These are phyloP conservation scores for Trochalopteron elliotii DNA, from an alignment of 2,113 vertebrate species.

Conservation along the genomic window DNA sequence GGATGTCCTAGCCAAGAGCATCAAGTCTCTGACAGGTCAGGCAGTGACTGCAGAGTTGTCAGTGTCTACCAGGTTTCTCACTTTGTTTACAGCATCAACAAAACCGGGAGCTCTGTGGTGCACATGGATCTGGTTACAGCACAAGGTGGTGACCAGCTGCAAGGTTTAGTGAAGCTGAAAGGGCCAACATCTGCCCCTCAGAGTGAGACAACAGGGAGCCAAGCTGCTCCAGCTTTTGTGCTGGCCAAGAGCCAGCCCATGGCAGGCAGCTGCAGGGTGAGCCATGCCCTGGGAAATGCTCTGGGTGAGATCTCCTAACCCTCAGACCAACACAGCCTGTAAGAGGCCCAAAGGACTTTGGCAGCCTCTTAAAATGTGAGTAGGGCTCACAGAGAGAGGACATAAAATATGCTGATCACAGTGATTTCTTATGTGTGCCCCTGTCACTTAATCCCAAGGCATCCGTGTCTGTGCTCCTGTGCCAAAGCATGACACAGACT, in stretches of 20 bases:
- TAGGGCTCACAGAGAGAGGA: not conserved
- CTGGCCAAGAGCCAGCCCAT: not conserved
- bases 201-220: not conserved
- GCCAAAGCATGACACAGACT: not conserved
- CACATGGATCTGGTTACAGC: not conserved
- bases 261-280: not conserved
- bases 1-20: not conserved
- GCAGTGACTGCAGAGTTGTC: not conserved
- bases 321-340: not conserved
- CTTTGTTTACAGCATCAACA: not conserved
- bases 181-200: slow-evolving; percentile 25
- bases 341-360: not conserved
- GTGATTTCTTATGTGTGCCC: not conserved
- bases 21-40: not conserved
- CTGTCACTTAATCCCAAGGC: not conserved
- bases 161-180: not conserved
- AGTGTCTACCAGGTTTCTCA: not conserved
- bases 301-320: not conserved
- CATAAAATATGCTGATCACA: not conserved
- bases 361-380: not conserved
- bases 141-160: slow-evolving; percentile 26
- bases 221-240: not conserved
- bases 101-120: not conserved
- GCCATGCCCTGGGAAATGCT: not conserved
- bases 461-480: not conserved